A percentile compares a stretch with the other conserved stretches of the same genome.
Evolutionary conservation across 2,888 invertebrate species (phyloP).

Genomic region (Opisthograptis luteolata): DNA sequence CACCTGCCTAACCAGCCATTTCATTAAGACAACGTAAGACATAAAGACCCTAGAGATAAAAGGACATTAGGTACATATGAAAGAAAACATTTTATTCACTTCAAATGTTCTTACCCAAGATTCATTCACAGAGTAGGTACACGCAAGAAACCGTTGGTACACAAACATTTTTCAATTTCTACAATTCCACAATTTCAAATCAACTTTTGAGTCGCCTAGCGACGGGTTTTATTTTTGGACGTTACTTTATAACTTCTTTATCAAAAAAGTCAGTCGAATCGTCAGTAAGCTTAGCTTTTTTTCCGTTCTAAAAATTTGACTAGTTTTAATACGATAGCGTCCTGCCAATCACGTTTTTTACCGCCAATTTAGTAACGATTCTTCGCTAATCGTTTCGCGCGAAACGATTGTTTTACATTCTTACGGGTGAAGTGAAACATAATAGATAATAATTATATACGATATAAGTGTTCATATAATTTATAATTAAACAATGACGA

Average conservation of each 20-base stretch:
- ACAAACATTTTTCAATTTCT: slow-evolving; percentile 58
- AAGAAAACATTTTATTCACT: slow-evolving; percentile 52
- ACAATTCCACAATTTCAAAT: slow-evolving; percentile 82
- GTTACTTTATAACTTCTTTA: slow-evolving; percentile 58
- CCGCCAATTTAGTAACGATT: slow-evolving; percentile 54
- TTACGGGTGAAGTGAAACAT: slow-evolving; percentile 75
- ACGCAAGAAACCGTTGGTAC: slow-evolving; percentile 54
- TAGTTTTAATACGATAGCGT: slow-evolving; percentile 75
- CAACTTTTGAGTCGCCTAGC: slow-evolving; percentile 72
- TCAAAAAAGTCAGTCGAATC: slow-evolving; percentile 77
- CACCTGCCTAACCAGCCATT: slow-evolving; percentile 80
- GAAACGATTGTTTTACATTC: slow-evolving; percentile 53
- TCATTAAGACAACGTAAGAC: slow-evolving; percentile 79
- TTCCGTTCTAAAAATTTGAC: slow-evolving; percentile 77
- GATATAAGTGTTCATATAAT: slow-evolving; percentile 58
- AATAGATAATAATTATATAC: too few relatives aligned
- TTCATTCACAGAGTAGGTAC: too few relatives aligned
- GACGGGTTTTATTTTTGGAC: slow-evolving; percentile 69
- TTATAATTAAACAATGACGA: slow-evolving; percentile 66
- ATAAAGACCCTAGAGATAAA: slow-evolving; percentile 79
- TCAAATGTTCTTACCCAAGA: slow-evolving; percentile 59
- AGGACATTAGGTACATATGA: slow-evolving; percentile 69
- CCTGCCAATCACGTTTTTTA: slow-evolving; percentile 67
- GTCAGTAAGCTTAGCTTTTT: slow-evolving; percentile 68
- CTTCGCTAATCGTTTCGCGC: slow-evolving; percentile 40